Percentiles rank a stretch among this genome's conserved stretches.
Conservation (phyloP, 2,113 vertebrate genomes). For the Pteruthius melanotis region DNA sequence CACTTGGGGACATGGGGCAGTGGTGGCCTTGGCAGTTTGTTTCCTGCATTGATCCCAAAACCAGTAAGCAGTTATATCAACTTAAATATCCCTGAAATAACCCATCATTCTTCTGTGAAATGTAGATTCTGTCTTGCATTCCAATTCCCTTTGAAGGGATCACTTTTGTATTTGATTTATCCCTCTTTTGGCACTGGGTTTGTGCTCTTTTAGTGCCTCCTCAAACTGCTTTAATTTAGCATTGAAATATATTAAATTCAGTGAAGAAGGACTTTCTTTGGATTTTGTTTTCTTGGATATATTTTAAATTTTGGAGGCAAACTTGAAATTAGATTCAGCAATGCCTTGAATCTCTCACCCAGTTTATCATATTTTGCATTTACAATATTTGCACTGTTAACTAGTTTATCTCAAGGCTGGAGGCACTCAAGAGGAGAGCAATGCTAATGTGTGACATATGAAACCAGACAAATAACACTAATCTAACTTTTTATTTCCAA, state of each 20-base stretch:
- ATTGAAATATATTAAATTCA: neutral
- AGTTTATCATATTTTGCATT: neutral
- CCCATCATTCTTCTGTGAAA: neutral
- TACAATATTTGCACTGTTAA: neutral
- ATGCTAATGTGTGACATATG: neutral
- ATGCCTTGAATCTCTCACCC: neutral
- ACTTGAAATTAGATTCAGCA: neutral
- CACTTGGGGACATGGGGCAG: neutral
- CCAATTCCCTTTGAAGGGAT: neutral
- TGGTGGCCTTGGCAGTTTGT: neutral
- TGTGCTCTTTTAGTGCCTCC: neutral
- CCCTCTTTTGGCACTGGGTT: neutral
- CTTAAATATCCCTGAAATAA: neutral
- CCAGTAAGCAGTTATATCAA: neutral
- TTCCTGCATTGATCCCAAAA: neutral
- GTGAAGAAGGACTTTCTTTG: neutral
- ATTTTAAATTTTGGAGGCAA: neutral
- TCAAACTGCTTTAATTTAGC: neutral
- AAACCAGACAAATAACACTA: neutral
- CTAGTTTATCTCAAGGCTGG: constrained; percentile 17
- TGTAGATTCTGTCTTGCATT: neutral
- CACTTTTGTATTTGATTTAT: neutral
- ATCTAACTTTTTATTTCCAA: neutral
- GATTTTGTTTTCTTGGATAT: neutral
- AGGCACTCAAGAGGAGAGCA: neutral